Percentiles rank a stretch among this genome's conserved stretches.
Conservation (phyloP, 1,140 invertebrate genomes). For the Cydia pomonella region DNA sequence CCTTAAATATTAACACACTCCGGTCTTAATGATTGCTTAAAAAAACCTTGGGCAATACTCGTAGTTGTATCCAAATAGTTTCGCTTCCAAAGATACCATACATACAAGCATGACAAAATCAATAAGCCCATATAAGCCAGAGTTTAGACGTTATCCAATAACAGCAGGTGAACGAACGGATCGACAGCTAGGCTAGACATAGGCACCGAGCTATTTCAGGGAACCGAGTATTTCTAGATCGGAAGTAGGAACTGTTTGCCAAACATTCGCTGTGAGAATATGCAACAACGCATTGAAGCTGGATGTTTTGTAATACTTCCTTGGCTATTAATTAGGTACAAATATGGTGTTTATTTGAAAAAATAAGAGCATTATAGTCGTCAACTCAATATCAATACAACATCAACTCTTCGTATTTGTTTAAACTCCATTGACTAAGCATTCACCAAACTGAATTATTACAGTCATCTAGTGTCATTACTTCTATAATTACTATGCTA, state of each 20-base stretch:
- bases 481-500: background rate
- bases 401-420: too few relatives aligned
- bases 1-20: too few relatives aligned
- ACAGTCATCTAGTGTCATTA: too few relatives aligned
- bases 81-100: background rate
- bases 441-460: too few relatives aligned
- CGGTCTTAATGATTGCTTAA: too few relatives aligned
- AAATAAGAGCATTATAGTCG: too few relatives aligned
- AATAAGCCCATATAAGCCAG: background rate
- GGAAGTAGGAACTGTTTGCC: slow-evolving; percentile 13
- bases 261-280: slow-evolving; percentile 4
- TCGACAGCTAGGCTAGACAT: background rate
- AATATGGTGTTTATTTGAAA: too few relatives aligned
- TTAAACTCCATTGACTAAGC: too few relatives aligned
- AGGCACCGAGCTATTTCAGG: background rate
- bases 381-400: too few relatives aligned
- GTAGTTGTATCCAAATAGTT: too few relatives aligned
- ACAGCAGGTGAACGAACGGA: slow-evolving; percentile 15
- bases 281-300: background rate
- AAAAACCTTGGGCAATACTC: too few relatives aligned
- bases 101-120: background rate
- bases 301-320: background rate
- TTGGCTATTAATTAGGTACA: too few relatives aligned
- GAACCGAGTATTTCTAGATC: slow-evolving; percentile 13
- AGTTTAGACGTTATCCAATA: slow-evolving; percentile 6